phyloP scores from a whole-genome alignment of 2,888 invertebrate species.

The Scaptomyza parva region DNA sequence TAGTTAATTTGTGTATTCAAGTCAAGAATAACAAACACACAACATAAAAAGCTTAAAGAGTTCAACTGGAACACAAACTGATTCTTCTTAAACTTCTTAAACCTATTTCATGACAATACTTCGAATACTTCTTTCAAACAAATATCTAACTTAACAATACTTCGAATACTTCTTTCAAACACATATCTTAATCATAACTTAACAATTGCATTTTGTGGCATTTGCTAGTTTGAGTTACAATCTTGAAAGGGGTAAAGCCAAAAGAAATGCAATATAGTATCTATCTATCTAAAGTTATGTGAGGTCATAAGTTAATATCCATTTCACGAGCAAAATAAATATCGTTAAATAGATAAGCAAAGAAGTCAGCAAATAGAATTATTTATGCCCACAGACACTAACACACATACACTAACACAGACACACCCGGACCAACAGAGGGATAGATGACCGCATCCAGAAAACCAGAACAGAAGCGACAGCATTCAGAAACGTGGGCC shows the following conservation, averaged over 20 bases:
- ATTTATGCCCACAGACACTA: constrained; percentile 57
- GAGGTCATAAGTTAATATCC: constrained; percentile 58
- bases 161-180: too few species aligned
- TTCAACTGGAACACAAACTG: too few species aligned
- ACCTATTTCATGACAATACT: too few species aligned
- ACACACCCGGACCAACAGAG: too few species aligned
- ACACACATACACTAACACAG: not conserved
- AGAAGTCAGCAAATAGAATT: constrained; percentile 70
- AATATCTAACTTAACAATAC: too few species aligned
- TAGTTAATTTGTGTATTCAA: not conserved
- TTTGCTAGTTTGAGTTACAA: too few species aligned
- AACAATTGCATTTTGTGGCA: too few species aligned
- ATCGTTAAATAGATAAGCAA: constrained; percentile 70
- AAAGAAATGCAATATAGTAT: constrained; percentile 21
- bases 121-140: too few species aligned
- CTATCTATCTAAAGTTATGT: constrained; percentile 33
- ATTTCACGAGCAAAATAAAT: constrained; percentile 56
- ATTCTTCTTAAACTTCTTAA: too few species aligned
- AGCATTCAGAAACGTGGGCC: constrained; percentile 16
- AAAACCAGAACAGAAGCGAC: constrained; percentile 1
- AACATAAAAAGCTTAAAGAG: too few species aligned
- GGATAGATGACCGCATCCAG: constrained; percentile 22
- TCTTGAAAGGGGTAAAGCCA: too few species aligned
- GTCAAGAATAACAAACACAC: not conserved
- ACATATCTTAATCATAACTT: too few species aligned